Evolutionary conservation across 2,888 invertebrate species (phyloP), one percentile per base, ranked within the genome.

Genomic region (Periphyllus acericola): DNA sequence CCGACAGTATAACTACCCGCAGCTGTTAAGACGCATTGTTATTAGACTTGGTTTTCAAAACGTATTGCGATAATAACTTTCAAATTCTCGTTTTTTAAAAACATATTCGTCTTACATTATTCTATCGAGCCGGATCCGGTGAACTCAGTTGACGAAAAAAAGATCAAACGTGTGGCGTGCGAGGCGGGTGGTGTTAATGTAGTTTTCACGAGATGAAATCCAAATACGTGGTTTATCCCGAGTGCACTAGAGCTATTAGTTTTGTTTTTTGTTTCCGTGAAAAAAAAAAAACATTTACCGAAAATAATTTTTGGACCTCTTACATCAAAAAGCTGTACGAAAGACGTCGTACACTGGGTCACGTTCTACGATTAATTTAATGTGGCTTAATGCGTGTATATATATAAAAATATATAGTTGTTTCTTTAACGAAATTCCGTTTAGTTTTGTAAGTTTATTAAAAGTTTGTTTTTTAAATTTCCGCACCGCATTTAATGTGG

Each of bases 401-500:
- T n/a, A n/a, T n/a, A n/a, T n/a, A n/a, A n/a, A n/a, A n/a, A n/a
- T n/a, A n/a, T n/a, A n/a, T n/a, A n/a, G n/a, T n/a, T n/a, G n/a
- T 46, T 21, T 11, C 21, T 68, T 19, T 34, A 25, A 75, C 29
- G 17, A 75, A 75, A 60, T 75, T 40, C 32, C 32, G 9, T 76
- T 66, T 32, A 46, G 40, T 83, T 66, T 8, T 32, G 21, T 78
- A 29, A n/a, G 80, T 80, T 60, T 66, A 80, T 83, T 83, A 74
- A 83, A 72, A 83, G 72, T 84, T 84, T 84, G 25, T 84, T 75
- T 72, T 81, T 74, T 60, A 55, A 84, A 84, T 46, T 40, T 75
- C 75, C 19, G 11, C 32, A 6, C 29, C 68, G 68, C 36, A 14
- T 66, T 83, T 76, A 66, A 66, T n/a, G 46, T 9, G 40, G 75